Evolutionary conservation across 2,888 invertebrate genomes (phyloP), one percentile per base, ranked within the genome.

Genomic region (Aradus depressus): DNA sequence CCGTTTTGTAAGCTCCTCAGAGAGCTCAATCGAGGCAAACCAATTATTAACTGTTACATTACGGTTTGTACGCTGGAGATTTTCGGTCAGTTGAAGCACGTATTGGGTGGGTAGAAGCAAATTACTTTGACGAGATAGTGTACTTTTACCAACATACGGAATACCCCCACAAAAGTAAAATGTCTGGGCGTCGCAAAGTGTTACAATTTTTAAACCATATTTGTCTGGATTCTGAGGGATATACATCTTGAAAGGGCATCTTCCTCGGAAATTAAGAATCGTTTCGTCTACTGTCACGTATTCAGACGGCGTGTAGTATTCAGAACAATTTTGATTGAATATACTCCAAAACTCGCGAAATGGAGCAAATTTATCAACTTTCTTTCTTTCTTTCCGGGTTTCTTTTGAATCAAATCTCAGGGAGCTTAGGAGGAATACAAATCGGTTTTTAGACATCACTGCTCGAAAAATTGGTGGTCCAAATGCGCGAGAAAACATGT

Each of bases 11-110:
- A 59, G 32, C 39, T 49, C 43, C 50, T 59, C 56, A 12, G 41
- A 22, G 10, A 49, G 21, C 12, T 49, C 28, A 6, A 3, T 16
- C 10, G 49, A 49, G 1, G 49, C 50, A 21, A 57, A 59, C 54
- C 53, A 58, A 37, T 57, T 58, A 21, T 59, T 56, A 3, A 35
- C 32, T 3, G 60, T 60, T 12, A 60, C 16, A 44, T 60, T 60
- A n/a, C 58, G 50, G 18, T 54, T 52, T 2, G 57, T 56, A 16
- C 50, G 41, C 31, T 44, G 25, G 3, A 58, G 51, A 3, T 43
- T 44, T 25, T 49, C 34, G 28, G 18, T 25, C 14, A 59, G 44
- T 34, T 49, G 55, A 26, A 53, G 21, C 2, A 60, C 54, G 45
- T 59, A 60, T 12, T 48, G 49, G 12, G 49, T 47, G 18, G 50